A percentile compares a stretch with the other conserved stretches of the same genome.
These are phyloP conservation scores for Herpailurus yagouaroundi DNA, from an alignment of 2,113 vertebrate genomes.

Conservation along the genomic window DNA sequence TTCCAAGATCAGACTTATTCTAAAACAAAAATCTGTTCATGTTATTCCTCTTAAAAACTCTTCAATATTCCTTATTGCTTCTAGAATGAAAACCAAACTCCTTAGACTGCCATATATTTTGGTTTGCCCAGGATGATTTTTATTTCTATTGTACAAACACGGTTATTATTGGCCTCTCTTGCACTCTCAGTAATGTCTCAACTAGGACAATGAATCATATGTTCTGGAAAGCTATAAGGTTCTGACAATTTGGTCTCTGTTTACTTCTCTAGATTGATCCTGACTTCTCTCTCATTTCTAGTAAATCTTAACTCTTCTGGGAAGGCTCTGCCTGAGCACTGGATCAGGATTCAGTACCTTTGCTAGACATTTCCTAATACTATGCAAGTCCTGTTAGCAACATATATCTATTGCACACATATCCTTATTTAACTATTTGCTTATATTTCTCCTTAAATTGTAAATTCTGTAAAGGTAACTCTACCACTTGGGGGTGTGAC, in stretches of 20 bases:
- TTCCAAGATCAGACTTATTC: neutral
- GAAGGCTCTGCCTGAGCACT: neutral
- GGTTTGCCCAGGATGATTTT: neutral
- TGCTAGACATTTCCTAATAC: neutral
- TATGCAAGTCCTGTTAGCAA: neutral
- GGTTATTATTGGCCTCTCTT: neutral
- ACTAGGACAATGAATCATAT: neutral
- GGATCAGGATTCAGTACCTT: neutral
- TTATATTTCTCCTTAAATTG: neutral
- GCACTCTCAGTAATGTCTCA: neutral
- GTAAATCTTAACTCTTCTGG: neutral
- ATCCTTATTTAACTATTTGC: neutral
- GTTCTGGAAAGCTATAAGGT: neutral
- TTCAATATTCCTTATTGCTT: neutral
- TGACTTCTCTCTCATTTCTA: neutral
- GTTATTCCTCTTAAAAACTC: neutral
- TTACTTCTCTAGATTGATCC: conserved; percentile 3
- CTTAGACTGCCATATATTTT: neutral
- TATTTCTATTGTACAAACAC: neutral
- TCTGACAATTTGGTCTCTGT: neutral
- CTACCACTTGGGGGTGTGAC: neutral
- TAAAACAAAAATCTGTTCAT: neutral
- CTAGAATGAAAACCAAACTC: neutral
- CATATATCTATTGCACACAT: neutral
- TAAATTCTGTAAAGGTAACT: neutral